Evolutionary conservation across 2,888 invertebrate species (phyloP).

Genomic region (Agonum fuliginosum): DNA sequence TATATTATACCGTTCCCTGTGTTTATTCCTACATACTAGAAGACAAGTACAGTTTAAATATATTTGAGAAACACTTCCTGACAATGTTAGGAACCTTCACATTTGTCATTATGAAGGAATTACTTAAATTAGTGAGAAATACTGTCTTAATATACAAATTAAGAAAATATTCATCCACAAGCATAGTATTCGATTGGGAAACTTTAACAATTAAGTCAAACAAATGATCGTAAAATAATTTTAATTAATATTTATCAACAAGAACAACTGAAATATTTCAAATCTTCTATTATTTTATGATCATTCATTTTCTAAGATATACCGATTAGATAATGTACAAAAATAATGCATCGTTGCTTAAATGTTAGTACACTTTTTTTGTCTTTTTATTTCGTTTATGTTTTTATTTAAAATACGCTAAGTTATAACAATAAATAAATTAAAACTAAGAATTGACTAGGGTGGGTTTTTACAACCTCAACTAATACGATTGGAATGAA

Average conservation of each 20-base stretch:
- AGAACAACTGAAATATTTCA: not conserved
- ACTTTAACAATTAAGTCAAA: slow-evolving; percentile 8
- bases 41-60: slow-evolving; percentile 49
- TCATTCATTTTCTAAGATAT: slow-evolving; percentile 1
- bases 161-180: slow-evolving; percentile 9
- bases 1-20: slow-evolving; percentile 42
- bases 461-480: slow-evolving; percentile 19
- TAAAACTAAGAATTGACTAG: slow-evolving; percentile 39
- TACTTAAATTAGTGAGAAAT: slow-evolving; percentile 18
- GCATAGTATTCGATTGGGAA: not conserved
- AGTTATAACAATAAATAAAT: slow-evolving; percentile 36
- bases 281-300: not conserved
- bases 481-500: slow-evolving; percentile 20
- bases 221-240: slow-evolving; percentile 5
- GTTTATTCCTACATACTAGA: slow-evolving; percentile 29
- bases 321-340: slow-evolving; percentile 15
- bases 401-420: slow-evolving; percentile 33
- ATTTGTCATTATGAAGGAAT: slow-evolving; percentile 19
- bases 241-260: not conserved
- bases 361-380: slow-evolving; percentile 26
- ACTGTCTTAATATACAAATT: slow-evolving; percentile 18
- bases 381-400: slow-evolving; percentile 10
- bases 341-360: not conserved
- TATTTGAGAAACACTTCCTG: slow-evolving; percentile 44
- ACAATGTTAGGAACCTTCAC: slow-evolving; percentile 38